A percentile compares a stretch with the other conserved stretches of the same genome.
Evolutionary conservation across 2,888 invertebrate species (phyloP).

Genomic region (Odontothrips loti): DNA sequence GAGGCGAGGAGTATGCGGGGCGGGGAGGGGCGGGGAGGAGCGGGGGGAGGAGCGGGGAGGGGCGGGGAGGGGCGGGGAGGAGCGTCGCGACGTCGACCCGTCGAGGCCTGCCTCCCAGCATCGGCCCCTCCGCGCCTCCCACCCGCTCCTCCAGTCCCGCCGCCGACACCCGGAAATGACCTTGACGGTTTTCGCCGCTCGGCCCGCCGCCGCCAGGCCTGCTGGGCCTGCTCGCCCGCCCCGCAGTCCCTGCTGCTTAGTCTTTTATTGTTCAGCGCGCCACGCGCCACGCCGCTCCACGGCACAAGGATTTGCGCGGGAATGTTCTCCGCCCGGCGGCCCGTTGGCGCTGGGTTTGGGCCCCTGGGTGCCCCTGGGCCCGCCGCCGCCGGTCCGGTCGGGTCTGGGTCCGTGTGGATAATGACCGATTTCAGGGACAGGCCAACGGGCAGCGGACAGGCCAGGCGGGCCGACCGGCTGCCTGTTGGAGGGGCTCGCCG

Average conservation of each 20-base stretch:
- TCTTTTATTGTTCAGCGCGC: neutral
- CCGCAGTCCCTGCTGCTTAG: neutral
- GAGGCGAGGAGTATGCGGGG: too few relatives aligned
- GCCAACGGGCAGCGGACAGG: neutral
- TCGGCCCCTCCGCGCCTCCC: too few relatives aligned
- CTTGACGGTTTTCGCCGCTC: neutral
- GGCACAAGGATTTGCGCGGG: slow-evolving; percentile 11
- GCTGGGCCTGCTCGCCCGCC: neutral
- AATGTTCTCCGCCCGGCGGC: neutral
- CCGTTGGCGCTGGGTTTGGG: neutral
- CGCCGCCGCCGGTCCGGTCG: neutral
- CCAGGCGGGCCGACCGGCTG: neutral
- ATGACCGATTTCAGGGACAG: slow-evolving; percentile 10
- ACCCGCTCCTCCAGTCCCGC: too few relatives aligned
- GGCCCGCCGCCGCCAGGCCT: neutral
- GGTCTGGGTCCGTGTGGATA: neutral
- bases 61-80: too few relatives aligned
- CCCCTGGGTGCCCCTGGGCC: neutral
- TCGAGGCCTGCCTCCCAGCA: too few relatives aligned
- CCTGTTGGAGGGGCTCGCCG: neutral
- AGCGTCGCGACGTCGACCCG: too few relatives aligned
- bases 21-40: too few relatives aligned
- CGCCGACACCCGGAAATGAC: slow-evolving; percentile 6
- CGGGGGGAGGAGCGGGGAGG: too few relatives aligned
- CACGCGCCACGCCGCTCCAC: neutral